phyloP scores from a whole-genome alignment of 1,140 invertebrate genomes.

The Dendroctonus valens region DNA sequence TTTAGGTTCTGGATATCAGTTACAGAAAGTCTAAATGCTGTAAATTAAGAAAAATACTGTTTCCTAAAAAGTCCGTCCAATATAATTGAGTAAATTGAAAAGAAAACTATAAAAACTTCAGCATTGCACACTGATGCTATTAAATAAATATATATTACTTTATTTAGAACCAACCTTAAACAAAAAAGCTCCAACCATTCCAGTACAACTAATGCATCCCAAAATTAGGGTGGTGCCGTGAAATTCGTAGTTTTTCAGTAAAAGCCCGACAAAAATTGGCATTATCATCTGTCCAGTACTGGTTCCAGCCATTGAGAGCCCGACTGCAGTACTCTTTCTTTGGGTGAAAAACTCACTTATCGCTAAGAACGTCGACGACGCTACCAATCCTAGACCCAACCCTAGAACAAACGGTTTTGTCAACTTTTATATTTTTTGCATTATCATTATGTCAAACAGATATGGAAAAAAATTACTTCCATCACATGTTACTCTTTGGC shows the following conservation, averaged over 20 bases:
- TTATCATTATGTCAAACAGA: too few species aligned
- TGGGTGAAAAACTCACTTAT: constrained; percentile 70
- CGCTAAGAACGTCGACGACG: constrained; percentile 68
- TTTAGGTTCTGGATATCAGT: too few species aligned
- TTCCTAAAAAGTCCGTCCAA: too few species aligned
- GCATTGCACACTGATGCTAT: too few species aligned
- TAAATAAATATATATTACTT: too few species aligned
- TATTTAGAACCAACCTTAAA: constrained; percentile 38
- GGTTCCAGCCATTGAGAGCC: constrained; percentile 67
- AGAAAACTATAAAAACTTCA: too few species aligned
- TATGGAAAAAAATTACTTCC: too few species aligned
- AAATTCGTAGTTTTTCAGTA: constrained; percentile 58
- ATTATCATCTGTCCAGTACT: constrained; percentile 72
- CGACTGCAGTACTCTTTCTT: constrained; percentile 66
- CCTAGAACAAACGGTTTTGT: constrained; percentile 53
- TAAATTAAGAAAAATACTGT: too few species aligned
- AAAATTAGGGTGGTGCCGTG: constrained; percentile 60
- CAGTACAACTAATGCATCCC: constrained; percentile 60
- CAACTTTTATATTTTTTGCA: too few species aligned
- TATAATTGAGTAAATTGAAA: too few species aligned
- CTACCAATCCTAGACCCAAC: constrained; percentile 62
- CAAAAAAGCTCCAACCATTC: constrained; percentile 50
- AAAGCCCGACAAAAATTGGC: constrained; percentile 63
- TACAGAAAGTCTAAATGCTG: too few species aligned
- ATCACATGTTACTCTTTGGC: too few species aligned